Percentiles rank a stretch among this genome's conserved stretches.
These are phyloP conservation scores for Anorthoa munda DNA, from an alignment of 2,888 invertebrate species.

Conservation along the genomic window DNA sequence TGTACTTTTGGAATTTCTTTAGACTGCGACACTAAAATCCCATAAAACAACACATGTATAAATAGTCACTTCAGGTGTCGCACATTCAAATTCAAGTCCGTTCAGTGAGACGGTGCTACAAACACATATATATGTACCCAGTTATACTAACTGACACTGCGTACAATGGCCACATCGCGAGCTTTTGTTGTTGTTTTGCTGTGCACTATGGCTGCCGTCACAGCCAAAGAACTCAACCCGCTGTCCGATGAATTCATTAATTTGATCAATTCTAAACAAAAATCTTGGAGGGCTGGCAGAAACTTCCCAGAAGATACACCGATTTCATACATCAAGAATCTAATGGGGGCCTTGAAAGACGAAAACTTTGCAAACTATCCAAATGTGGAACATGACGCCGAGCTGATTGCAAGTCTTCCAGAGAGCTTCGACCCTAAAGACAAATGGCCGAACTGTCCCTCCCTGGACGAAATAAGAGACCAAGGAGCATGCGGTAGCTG, in stretches of 20 bases:
- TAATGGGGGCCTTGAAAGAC: conserved; percentile 25
- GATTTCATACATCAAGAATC: conserved; percentile 20
- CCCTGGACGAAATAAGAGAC: conserved; percentile 40
- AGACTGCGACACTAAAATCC: conserved; percentile 2
- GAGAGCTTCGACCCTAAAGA: conserved; percentile 36
- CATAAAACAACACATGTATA: conserved; percentile 10
- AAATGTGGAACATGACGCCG: conserved; percentile 15
- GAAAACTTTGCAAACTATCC: background rate
- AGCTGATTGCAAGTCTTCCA: conserved; percentile 44
- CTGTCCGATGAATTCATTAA: conserved; percentile 41
- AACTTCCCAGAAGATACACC: conserved; percentile 26
- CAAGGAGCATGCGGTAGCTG: conserved; percentile 43
- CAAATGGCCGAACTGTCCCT: conserved; percentile 44
- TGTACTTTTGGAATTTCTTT: conserved; percentile 7
- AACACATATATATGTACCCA: background rate
- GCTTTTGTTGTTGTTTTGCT: conserved; percentile 9
- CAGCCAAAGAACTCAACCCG: conserved; percentile 5
- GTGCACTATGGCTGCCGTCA: background rate
- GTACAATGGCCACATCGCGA: conserved; percentile 10
- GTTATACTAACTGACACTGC: background rate
- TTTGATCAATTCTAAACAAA: conserved; percentile 35
- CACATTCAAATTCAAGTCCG: background rate
- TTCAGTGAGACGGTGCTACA: background rate
- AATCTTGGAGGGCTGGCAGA: conserved; percentile 40
- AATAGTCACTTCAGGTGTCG: background rate